Base-by-base conservation (phyloP, 2,113 vertebrate genomes). In the Sialia sialis region DNA sequence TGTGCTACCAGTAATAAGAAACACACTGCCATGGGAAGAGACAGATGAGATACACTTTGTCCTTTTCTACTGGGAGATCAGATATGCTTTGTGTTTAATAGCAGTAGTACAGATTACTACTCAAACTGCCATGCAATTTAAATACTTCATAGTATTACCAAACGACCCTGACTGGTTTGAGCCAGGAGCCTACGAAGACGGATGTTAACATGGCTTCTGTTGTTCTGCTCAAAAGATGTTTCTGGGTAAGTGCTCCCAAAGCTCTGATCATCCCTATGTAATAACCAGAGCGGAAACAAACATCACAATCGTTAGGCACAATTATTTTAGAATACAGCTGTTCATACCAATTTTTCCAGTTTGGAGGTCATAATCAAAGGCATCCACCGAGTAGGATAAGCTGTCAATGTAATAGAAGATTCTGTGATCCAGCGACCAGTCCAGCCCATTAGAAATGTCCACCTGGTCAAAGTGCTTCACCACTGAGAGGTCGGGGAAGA, bases 371-470 rank as follows among this genome's bases (percentile, higher is more conserved):
- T 99, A 99, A 96, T 99, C 98, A 77, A 99, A 99, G 34, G 98
- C 99, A 80, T 99, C 99, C 64, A 99, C 98, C 0, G 93, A 98
- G 94, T 97, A 98, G 39, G 98, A 97, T 93, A 99, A 95, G 96
- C 98, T 99, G 96, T 99, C 99, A 4, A 99, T 98, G 96, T 99
- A 99, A 94, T 99, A 99, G 94, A 99, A 98, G 18, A 95, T 98
- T 81, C 74, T 98, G 90, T 98, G 98, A 93, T 99, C 99, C 81
- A 98, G 91, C 0, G 99, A 99, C 99, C 99, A 99, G 81, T 99
- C 99, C 96, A 99, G 87, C 29, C 99, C 99, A 5, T 99, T 99
- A 36, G 99, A 99, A 91, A 99, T 98, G 97, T 98, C 98, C 97
- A 99, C 99, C 95, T 98, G 97, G 87, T 98, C 98, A 36, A 99